phyloP scores from a whole-genome alignment of 2,113 vertebrate species.

The Sarotherodon lohbergeri region DNA sequence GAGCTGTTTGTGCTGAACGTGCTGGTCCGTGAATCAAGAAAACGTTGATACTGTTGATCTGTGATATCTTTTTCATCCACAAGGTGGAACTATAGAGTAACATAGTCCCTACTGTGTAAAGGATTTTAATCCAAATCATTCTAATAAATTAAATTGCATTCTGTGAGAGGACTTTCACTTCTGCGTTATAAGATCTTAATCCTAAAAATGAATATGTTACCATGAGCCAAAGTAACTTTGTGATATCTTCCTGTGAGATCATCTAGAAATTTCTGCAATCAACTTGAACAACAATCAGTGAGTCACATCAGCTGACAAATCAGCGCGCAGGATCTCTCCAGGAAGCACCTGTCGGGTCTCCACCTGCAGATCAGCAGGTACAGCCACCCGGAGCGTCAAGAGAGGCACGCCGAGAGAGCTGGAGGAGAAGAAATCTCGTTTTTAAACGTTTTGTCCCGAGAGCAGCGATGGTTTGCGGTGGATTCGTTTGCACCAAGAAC shows the following conservation, averaged over 20 bases:
- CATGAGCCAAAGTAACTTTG: neutral
- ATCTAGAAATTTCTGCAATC: neutral
- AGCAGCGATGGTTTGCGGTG: slow-evolving; percentile 54
- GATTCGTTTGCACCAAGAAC: slow-evolving; percentile 55
- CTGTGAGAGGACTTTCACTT: neutral
- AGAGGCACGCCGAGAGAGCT: neutral
- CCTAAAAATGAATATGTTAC: rapidly evolving
- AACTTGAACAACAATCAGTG: neutral
- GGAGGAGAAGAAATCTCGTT: rapidly evolving
- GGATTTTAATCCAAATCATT: neutral
- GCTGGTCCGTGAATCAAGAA: neutral
- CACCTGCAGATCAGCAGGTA: neutral
- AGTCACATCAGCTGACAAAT: neutral
- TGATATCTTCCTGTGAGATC: neutral
- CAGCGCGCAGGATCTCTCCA: neutral
- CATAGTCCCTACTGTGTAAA: neutral
- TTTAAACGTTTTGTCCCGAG: neutral
- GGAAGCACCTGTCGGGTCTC: neutral
- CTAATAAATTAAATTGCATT: rapidly evolving
- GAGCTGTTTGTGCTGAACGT: neutral
- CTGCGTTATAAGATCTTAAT: neutral
- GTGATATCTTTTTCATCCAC: rapidly evolving
- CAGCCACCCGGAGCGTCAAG: neutral
- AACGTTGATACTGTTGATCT: rapidly evolving
- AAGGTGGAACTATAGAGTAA: neutral